These are phyloP conservation scores for Tiliacea aurago DNA, from an alignment of 2,888 invertebrate genomes.

Conservation along the genomic window DNA sequence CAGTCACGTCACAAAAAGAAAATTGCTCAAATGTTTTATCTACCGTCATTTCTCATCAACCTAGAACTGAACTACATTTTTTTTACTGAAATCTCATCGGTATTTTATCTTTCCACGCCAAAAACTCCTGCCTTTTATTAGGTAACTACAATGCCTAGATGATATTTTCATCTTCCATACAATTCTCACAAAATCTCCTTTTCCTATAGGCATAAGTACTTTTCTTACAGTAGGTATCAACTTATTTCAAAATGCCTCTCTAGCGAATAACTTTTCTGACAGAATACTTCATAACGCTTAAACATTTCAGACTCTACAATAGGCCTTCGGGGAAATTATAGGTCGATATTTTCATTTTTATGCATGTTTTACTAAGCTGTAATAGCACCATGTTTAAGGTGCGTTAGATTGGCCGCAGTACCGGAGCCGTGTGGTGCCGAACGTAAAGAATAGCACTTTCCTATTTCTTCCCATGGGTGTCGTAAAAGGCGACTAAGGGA, in stretches of 20 bases:
- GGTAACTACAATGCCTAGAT: not conserved
- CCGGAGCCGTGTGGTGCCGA: too few species aligned
- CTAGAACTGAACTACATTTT: not conserved
- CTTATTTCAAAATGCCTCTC: constrained; percentile 36
- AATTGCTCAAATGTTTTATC: not conserved
- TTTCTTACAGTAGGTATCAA: not conserved
- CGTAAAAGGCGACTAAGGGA: too few species aligned
- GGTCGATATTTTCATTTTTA: constrained; percentile 34
- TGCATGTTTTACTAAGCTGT: not conserved
- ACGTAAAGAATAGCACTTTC: too few species aligned
- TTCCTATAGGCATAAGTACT: not conserved
- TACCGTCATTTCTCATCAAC: constrained; percentile 5
- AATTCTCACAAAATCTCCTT: not conserved
- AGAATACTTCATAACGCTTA: constrained; percentile 25
- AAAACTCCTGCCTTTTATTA: constrained; percentile 18
- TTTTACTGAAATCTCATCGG: not conserved
- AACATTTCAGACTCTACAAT: constrained; percentile 25
- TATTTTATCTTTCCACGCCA: constrained; percentile 13
- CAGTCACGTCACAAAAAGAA: not conserved
- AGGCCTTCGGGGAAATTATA: constrained; percentile 52
- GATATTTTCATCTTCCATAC: not conserved
- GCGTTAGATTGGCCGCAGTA: not conserved
- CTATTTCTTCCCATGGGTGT: too few species aligned
- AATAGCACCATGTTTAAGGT: not conserved
- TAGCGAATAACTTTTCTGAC: constrained; percentile 24